phyloP scores from a whole-genome alignment of 23 tunicate species.

The Clavelina lepadiformis region DNA sequence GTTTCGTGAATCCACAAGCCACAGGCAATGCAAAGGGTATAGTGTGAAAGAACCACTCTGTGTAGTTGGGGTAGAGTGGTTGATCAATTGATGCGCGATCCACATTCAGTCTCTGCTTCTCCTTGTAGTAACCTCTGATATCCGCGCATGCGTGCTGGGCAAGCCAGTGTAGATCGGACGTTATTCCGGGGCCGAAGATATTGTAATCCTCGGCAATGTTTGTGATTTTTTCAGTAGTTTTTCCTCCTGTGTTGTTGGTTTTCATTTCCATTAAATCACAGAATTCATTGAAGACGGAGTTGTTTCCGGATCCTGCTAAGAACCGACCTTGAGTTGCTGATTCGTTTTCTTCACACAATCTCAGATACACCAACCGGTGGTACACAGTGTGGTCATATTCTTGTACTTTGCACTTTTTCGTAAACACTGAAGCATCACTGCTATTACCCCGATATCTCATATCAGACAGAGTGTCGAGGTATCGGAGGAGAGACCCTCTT shows the following conservation, averaged over 20 bases:
- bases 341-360: slow-evolving; percentile 5
- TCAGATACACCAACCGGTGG: slow-evolving; percentile 36
- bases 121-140: slow-evolving; percentile 19
- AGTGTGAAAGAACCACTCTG: slow-evolving; percentile 43
- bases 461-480: slow-evolving; percentile 7
- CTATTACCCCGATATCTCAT: not conserved
- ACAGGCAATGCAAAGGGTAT: slow-evolving; percentile 34
- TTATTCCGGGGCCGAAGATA: slow-evolving; percentile 16
- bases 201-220: not conserved
- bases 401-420: slow-evolving; percentile 12
- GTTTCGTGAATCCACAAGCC: slow-evolving; percentile 34
- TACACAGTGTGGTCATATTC: slow-evolving; percentile 32
- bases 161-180: slow-evolving; percentile 3
- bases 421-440: not conserved
- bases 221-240: not conserved
- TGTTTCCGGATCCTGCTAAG: not conserved
- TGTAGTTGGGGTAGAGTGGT: slow-evolving; percentile 4
- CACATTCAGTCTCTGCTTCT: not conserved
- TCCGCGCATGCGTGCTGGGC: slow-evolving; percentile 20
- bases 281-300: too few relatives aligned
- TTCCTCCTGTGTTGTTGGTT: too few relatives aligned
- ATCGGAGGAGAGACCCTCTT: slow-evolving; percentile 14
- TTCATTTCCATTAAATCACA: too few relatives aligned
- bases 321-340: not conserved
- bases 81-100: not conserved